phyloP scores from a whole-genome alignment of 2,113 vertebrate genomes.

The Pampusana beccarii region DNA sequence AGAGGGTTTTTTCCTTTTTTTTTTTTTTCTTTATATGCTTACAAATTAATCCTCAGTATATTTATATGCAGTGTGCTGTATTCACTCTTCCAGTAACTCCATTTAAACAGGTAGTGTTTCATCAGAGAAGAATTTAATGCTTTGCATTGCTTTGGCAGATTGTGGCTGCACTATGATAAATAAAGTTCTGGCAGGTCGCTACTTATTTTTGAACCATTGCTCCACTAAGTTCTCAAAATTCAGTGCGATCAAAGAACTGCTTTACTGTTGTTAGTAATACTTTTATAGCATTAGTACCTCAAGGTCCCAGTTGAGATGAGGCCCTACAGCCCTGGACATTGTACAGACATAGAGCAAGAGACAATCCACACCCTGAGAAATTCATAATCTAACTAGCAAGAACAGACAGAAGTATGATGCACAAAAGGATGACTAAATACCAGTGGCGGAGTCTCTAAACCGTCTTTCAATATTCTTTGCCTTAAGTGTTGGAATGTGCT shows the following conservation, averaged over 20 bases:
- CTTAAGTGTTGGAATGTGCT: background rate
- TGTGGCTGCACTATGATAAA: background rate
- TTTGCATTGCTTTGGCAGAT: background rate
- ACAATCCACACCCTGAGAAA: background rate
- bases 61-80: background rate
- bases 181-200: background rate
- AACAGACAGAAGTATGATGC: background rate
- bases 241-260: background rate
- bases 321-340: background rate
- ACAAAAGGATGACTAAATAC: background rate
- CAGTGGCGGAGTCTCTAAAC: background rate
- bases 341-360: background rate
- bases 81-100: background rate
- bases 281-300: background rate
- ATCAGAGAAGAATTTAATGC: background rate
- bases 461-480: background rate
- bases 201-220: background rate
- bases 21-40: background rate
- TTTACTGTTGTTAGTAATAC: background rate
- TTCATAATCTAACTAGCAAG: background rate
- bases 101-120: background rate
- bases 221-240: background rate
- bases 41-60: background rate
- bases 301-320: background rate
- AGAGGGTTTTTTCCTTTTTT: background rate